Conservation (phyloP, 2,888 invertebrate genomes). For the Plagiodera versicolora region DNA sequence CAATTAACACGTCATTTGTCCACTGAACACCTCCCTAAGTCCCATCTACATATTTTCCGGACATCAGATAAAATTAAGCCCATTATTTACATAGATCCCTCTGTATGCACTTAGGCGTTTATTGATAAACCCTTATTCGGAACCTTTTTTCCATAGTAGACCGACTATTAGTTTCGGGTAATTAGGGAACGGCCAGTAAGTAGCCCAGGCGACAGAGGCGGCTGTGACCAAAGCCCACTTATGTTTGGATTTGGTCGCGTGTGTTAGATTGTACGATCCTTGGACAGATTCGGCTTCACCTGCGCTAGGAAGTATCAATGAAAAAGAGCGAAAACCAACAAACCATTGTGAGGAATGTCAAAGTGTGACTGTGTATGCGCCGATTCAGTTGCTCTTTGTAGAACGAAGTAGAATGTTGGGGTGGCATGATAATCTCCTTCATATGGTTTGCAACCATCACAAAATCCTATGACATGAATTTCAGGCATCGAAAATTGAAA, state of each 20-base stretch:
- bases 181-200: constrained; percentile 28
- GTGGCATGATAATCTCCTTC: no score
- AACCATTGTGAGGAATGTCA: constrained; percentile 4
- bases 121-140: constrained; percentile 14
- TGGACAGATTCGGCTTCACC: constrained; percentile 21
- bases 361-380: no score
- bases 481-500: no score
- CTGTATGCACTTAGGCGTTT: constrained; percentile 13
- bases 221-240: constrained; percentile 39
- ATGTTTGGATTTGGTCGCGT: constrained; percentile 47
- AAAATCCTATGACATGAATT: no score
- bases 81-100: constrained; percentile 10
- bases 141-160: constrained; percentile 9
- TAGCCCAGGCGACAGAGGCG: constrained; percentile 35
- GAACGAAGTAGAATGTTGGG: no score
- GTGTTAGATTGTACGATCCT: constrained; percentile 35
- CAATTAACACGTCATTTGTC: constrained; percentile 11
- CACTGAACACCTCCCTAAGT: not conserved
- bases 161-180: constrained; percentile 35
- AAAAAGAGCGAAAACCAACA: constrained; percentile 20
- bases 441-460: no score
- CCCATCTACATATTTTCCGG: constrained; percentile 8
- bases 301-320: constrained; percentile 8
- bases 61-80: constrained; percentile 11
- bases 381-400: no score